Evolutionary conservation across 2,113 vertebrate species (phyloP), one percentile per base, ranked within the genome.

Genomic region (Oreochromis aureus): DNA sequence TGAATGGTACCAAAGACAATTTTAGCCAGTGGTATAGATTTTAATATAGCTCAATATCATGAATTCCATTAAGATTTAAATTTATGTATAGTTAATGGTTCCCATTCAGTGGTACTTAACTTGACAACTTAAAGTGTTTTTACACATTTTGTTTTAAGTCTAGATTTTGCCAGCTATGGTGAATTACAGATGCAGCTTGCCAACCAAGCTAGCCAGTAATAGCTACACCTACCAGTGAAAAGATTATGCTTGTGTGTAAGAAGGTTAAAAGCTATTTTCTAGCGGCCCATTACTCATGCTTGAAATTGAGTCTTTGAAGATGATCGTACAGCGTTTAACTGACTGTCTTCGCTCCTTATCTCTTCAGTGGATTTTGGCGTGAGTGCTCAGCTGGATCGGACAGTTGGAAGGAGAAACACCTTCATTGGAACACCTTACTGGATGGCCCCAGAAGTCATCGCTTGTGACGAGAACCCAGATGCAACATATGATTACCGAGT

Each of bases 361-460:
- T 22, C 73, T 86, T 6, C 94, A 99, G 99, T 99, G 85, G 99
- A 99, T 95, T 99, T 99, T 3, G 99, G 99, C 19, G 98, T 99
- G 86, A 99, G 98, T 0, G 99, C 99, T 87, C 99, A 99, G 95
- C 96, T 99, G 89, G 99, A 99, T 90, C 97, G 99, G 54, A 99
- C 99, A 0, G 98, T 99, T 34, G 99, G 99, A 34, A 96, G 99
- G 91, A 98, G 99, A 85, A 99, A 99, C 92, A 99, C 99, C 5
- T 99, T 99, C 92, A 99, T 99, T 51, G 99, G 99, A 86, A 99
- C 99, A 5, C 99, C 98, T 0, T 99, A 99, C 83, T 99, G 99
- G 99, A 99, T 99, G 99, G 99, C 99, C 44, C 99, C 99, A 1
- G 99, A 99, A 94, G 99, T 99, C 95, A 99, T 99, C 11, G 99